Evolutionary conservation across 2,113 vertebrate species (phyloP).

Genomic region (Sylvia atricapilla): DNA sequence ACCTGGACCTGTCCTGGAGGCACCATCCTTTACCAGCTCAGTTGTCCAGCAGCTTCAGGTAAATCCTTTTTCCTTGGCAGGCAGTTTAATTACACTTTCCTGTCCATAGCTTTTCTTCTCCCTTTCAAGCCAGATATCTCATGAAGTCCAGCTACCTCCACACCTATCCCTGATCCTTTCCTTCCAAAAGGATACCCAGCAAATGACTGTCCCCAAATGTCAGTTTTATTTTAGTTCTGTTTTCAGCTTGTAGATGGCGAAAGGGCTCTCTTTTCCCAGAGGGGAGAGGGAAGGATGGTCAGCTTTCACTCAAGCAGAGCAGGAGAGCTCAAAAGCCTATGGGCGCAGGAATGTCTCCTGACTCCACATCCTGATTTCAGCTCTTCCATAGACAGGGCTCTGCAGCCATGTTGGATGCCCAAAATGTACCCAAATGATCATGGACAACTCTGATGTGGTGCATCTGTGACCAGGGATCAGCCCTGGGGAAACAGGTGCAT

Average conservation of each 20-base stretch:
- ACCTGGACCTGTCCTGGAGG: not conserved
- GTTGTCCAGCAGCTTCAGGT: not conserved
- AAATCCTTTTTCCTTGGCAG: not conserved
- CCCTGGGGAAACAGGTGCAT: not conserved
- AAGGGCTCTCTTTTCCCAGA: not conserved
- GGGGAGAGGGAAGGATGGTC: not conserved
- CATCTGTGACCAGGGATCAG: not conserved
- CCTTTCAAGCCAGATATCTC: not conserved
- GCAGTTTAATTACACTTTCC: not conserved
- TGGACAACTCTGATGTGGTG: not conserved
- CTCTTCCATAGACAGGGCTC: not conserved
- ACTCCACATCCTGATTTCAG: fast-evolving
- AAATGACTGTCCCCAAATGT: not conserved
- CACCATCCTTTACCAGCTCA: not conserved
- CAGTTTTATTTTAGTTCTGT: not conserved
- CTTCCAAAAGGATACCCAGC: not conserved
- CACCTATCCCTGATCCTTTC: not conserved
- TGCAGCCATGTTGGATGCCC: fast-evolving
- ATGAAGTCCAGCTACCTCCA: not conserved
- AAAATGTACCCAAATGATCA: fast-evolving
- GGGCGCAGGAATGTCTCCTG: not conserved
- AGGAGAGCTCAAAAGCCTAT: fast-evolving
- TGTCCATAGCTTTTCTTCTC: not conserved
- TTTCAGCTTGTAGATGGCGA: not conserved
- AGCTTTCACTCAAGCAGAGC: not conserved